These are phyloP conservation scores for Xylophagus ater DNA, from an alignment of 2,888 invertebrate species.

Conservation along the genomic window DNA sequence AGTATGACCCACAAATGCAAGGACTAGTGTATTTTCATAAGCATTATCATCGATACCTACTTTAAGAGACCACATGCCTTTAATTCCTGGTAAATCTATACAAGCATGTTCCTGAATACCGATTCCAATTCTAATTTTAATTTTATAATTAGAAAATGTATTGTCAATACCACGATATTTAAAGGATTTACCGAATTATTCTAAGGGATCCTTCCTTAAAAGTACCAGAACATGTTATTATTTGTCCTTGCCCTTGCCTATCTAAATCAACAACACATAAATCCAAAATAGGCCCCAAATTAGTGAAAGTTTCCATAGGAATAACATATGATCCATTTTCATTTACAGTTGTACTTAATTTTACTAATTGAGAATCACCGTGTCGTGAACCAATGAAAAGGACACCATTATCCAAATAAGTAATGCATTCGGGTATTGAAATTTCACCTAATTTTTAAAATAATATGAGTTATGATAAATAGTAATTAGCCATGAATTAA, in stretches of 20 bases:
- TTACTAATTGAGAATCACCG: constrained; percentile 92
- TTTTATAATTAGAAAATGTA: neutral
- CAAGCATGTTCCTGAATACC: constrained; percentile 97
- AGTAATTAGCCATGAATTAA: neutral
- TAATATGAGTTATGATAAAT: no score
- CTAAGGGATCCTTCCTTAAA: constrained; percentile 95
- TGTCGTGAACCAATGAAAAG: constrained; percentile 91
- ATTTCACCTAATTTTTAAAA: constrained; percentile 64
- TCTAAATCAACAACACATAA: constrained; percentile 97
- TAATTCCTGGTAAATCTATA: constrained; percentile 92
- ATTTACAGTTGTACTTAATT: constrained; percentile 73
- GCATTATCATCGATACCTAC: constrained; percentile 48
- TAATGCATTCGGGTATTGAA: constrained; percentile 92
- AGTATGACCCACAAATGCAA: constrained; percentile 96
- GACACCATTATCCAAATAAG: constrained; percentile 96
- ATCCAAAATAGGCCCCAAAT: constrained; percentile 94
- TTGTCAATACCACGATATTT: neutral
- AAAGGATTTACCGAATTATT: constrained; percentile 52
- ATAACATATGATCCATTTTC: constrained; percentile 82
- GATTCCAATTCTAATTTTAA: constrained; percentile 72
- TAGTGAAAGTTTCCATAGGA: constrained; percentile 92
- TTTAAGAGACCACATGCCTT: constrained; percentile 95
- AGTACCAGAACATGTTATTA: constrained; percentile 95
- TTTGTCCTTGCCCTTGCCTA: constrained; percentile 91
- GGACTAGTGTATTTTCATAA: constrained; percentile 79